Conservation (phyloP, 2,888 invertebrate genomes). For the Sminthurinus aureus region DNA sequence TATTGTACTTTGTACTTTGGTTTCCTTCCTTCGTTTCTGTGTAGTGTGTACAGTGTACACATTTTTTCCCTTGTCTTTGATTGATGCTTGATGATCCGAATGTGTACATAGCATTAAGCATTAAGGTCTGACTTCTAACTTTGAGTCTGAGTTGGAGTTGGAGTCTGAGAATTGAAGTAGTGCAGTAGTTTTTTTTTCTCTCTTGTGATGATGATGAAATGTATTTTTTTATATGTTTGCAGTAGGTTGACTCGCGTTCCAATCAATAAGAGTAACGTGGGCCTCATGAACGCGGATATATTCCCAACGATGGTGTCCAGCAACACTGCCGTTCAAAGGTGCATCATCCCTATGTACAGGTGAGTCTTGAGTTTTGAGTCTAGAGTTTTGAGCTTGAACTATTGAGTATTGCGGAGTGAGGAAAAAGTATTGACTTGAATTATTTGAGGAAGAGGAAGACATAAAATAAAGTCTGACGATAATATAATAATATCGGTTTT, state of each 20-base stretch:
- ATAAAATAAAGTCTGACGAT: too few species aligned
- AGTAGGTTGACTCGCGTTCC: conserved; percentile 60
- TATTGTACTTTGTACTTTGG: not conserved
- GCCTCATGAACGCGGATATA: conserved; percentile 60
- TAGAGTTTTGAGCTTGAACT: too few species aligned
- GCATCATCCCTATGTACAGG: conserved; percentile 61
- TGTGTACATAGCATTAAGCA: conserved; percentile 15
- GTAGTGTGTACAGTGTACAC: not conserved
- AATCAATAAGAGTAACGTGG: conserved; percentile 60
- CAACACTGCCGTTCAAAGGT: conserved; percentile 60
- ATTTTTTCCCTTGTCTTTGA: not conserved
- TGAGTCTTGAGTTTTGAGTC: conserved; percentile 28
- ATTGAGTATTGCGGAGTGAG: too few species aligned
- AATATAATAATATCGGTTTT: conserved; percentile 1
- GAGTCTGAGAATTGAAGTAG: not conserved
- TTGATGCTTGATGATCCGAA: not conserved
- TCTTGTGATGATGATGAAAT: not conserved
- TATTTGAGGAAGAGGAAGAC: too few species aligned
- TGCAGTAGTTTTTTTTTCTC: too few species aligned
- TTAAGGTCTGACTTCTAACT: not conserved
- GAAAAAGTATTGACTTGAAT: too few species aligned
- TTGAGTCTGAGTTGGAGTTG: not conserved
- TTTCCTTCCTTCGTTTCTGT: not conserved
- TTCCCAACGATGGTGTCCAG: conserved; percentile 60
- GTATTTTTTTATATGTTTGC: conserved; percentile 23